Evolutionary conservation across 2,888 invertebrate species (phyloP).

Genomic region (Automeris io): DNA sequence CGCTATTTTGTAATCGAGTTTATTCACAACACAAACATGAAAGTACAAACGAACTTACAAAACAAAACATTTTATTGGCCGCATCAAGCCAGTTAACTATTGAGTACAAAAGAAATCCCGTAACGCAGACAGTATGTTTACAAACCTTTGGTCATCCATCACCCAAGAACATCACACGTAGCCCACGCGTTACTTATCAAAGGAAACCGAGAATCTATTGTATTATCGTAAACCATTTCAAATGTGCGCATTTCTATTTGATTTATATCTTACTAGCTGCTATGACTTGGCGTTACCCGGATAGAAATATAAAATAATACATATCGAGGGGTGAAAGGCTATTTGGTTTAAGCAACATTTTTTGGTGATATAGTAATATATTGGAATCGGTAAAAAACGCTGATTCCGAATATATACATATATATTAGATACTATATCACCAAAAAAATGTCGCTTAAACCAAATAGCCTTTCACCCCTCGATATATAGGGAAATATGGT

Average conservation of each 20-base stretch:
- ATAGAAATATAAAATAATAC: no score
- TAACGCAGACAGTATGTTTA: slow-evolving; percentile 18
- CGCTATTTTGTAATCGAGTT: not conserved
- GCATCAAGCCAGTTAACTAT: slow-evolving; percentile 2
- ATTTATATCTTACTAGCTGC: no score
- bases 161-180: slow-evolving; percentile 20
- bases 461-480: no score
- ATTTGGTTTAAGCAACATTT: no score
- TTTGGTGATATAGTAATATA: no score
- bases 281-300: no score
- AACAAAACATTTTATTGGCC: slow-evolving; percentile 8
- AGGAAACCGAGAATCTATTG: slow-evolving; percentile 14
- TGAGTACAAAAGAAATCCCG: slow-evolving; percentile 13
- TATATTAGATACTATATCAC: no score
- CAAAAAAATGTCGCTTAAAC: no score
- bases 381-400: no score
- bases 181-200: slow-evolving; percentile 29
- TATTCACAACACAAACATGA: not conserved
- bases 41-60: not conserved
- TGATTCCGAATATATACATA: no score
- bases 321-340: no score
- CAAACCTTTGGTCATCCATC: slow-evolving; percentile 19
- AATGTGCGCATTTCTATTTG: not conserved
- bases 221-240: not conserved
- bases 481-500: no score